A percentile compares a stretch with the other conserved stretches of the same genome.
These are phyloP conservation scores for Alaudala cheleensis DNA, from an alignment of 2,113 vertebrate species.

Conservation along the genomic window DNA sequence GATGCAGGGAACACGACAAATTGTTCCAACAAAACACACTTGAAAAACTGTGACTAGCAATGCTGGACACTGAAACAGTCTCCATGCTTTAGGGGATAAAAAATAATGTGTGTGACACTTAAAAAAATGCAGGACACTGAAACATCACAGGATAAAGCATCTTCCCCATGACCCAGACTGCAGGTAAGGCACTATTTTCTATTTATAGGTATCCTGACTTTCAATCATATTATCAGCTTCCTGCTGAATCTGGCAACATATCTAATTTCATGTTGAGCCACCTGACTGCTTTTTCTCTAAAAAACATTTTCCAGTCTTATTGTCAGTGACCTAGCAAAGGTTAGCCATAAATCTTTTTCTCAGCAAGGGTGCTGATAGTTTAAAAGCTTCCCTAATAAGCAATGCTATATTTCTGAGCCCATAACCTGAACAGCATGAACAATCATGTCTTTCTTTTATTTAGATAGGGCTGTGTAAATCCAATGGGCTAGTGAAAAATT, in stretches of 20 bases:
- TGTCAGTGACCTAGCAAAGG: conserved; percentile 58
- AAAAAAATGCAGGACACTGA: background rate
- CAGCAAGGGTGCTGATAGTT: conserved; percentile 50
- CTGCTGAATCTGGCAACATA: conserved; percentile 41
- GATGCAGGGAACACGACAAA: background rate
- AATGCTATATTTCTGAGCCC: background rate
- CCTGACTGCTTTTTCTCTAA: conserved; percentile 49
- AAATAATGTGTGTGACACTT: background rate
- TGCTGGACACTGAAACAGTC: background rate
- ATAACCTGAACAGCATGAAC: conserved; percentile 3
- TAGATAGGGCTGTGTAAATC: background rate
- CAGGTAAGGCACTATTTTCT: background rate
- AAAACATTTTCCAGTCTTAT: conserved; percentile 23
- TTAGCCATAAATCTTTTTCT: conserved; percentile 65
- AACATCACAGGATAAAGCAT: background rate
- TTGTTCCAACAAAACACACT: background rate
- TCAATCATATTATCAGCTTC: conserved; percentile 47
- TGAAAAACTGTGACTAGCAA: background rate
- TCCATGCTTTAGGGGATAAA: background rate
- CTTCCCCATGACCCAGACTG: background rate
- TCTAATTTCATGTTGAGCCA: conserved; percentile 58
- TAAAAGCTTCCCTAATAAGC: conserved; percentile 47
- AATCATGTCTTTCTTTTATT: background rate
- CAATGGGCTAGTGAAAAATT: background rate
- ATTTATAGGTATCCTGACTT: conserved; percentile 42